Evolutionary conservation across 2,113 vertebrate genomes (phyloP).

Genomic region (Aspiorhynchus laticeps): DNA sequence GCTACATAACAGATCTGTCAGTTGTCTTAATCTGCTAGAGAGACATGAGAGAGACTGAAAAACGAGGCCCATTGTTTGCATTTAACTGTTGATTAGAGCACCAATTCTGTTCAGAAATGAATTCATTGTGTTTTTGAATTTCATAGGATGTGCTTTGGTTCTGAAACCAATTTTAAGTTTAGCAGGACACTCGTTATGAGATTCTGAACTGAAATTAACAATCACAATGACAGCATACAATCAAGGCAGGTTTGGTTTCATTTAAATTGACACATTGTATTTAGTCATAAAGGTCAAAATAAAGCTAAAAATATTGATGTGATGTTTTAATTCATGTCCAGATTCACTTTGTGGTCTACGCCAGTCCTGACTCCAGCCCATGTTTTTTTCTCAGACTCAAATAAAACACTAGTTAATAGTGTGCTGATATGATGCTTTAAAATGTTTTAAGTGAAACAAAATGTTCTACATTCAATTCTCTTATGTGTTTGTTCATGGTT

Average conservation of each 20-base stretch:
- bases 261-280: background rate
- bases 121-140: background rate
- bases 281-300: conserved; percentile 5
- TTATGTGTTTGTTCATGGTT: too few relatives aligned
- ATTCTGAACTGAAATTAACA: background rate
- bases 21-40: conserved; percentile 3
- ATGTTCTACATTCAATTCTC: too few relatives aligned
- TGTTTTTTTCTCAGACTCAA: background rate
- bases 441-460: too few relatives aligned
- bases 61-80: background rate
- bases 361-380: background rate
- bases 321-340: background rate
- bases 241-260: background rate
- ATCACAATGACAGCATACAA: background rate
- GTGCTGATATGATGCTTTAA: background rate
- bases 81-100: conserved; percentile 6
- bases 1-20: background rate
- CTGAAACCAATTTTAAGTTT: background rate
- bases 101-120: background rate
- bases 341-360: background rate
- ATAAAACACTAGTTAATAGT: background rate
- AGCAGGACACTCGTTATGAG: conserved; percentile 5
- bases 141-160: background rate
- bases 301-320: background rate
- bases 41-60: background rate